A percentile compares a stretch with the other conserved stretches of the same genome.
These are phyloP conservation scores for Anhinga rufa DNA, from an alignment of 2,113 vertebrate species.

Conservation along the genomic window DNA sequence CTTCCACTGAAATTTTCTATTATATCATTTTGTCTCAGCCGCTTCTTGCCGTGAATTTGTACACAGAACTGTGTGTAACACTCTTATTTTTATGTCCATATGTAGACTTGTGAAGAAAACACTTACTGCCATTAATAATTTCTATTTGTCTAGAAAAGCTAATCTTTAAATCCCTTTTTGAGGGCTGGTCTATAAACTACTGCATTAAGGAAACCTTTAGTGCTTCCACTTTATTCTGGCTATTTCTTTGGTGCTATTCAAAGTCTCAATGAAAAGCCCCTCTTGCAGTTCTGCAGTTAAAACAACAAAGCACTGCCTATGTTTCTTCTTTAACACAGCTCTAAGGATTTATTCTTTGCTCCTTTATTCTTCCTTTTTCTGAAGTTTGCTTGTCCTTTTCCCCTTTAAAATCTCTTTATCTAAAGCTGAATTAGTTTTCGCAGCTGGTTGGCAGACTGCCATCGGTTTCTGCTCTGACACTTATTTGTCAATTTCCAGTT, in stretches of 20 bases:
- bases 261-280: constrained; percentile 23
- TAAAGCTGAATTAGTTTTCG: constrained; percentile 62
- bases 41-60: not conserved
- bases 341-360: constrained; percentile 53
- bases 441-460: constrained; percentile 63
- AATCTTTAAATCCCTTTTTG: constrained; percentile 27
- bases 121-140: not conserved
- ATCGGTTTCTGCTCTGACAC: constrained; percentile 25
- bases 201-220: constrained; percentile 36
- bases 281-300: constrained; percentile 56
- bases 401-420: constrained; percentile 65
- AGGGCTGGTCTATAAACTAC: not conserved
- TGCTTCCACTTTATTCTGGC: constrained; percentile 26
- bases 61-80: not conserved
- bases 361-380: constrained; percentile 51
- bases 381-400: constrained; percentile 52
- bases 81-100: not conserved
- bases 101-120: not conserved
- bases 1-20: not conserved
- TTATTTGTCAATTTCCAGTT: constrained; percentile 57
- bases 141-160: constrained; percentile 7
- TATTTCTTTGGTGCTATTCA: constrained; percentile 52
- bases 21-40: not conserved
- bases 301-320: constrained; percentile 51
- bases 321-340: constrained; percentile 46